phyloP scores from a whole-genome alignment of 2,797 vertebrate species.

The Poeciliopsis gracilis region DNA sequence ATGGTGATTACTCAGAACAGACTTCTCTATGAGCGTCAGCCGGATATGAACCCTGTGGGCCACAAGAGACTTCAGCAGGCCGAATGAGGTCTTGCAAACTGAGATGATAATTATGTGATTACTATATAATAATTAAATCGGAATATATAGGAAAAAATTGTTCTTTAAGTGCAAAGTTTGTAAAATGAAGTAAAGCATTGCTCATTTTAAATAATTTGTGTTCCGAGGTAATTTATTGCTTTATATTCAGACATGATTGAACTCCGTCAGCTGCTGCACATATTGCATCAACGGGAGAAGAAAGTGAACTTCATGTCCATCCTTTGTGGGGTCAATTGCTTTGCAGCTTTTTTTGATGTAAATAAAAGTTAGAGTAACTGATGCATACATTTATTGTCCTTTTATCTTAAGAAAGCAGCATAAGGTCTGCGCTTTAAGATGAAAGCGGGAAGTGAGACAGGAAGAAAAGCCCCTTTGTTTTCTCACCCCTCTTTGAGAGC shows the following conservation, averaged over 20 bases:
- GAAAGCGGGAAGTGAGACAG: neutral
- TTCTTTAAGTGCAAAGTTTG: neutral
- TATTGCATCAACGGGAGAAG: neutral
- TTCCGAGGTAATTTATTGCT: neutral
- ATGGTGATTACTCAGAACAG: constrained; percentile 8
- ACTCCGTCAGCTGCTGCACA: neutral
- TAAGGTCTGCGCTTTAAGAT: neutral
- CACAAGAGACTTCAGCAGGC: neutral
- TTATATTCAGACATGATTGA: neutral
- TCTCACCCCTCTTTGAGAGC: constrained; percentile 12
- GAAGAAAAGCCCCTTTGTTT: constrained; percentile 12
- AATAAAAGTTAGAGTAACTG: neutral
- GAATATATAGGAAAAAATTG: neutral
- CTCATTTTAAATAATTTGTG: neutral
- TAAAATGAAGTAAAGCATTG: neutral
- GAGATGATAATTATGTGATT: neutral
- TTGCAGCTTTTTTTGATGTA: neutral
- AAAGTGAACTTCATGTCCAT: neutral
- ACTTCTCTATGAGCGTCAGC: neutral
- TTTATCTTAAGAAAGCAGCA: neutral
- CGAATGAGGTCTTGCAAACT: neutral
- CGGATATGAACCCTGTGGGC: neutral
- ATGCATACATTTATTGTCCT: neutral
- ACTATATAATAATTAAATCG: neutral
- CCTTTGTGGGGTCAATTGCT: neutral